A percentile compares a stretch with the other conserved stretches of the same genome.
Conservation (phyloP, 2,113 vertebrate species). For the Dendrocopos noguchii region DNA sequence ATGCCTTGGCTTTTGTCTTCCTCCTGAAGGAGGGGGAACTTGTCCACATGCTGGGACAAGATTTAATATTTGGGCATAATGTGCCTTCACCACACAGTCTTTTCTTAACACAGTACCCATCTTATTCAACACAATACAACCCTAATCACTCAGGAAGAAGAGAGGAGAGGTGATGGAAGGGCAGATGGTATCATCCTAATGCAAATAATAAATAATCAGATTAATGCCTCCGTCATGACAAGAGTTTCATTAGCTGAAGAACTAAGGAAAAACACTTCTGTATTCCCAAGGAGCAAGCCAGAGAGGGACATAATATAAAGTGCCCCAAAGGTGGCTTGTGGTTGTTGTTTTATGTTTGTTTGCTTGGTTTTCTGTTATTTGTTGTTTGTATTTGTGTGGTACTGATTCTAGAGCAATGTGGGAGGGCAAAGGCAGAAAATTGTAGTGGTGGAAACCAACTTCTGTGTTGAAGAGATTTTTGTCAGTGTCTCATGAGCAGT, state of each 20-base stretch:
- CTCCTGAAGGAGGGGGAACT: too few relatives aligned
- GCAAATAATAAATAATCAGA: slow-evolving; percentile 64
- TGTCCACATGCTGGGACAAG: too few relatives aligned
- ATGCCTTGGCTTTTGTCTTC: too few relatives aligned
- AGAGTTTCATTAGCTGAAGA: slow-evolving; percentile 49
- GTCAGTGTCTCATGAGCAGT: background rate
- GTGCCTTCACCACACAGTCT: too few relatives aligned
- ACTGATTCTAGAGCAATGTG: background rate
- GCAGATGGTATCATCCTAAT: slow-evolving; percentile 54
- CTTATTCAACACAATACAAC: background rate
- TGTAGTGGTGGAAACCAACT: background rate
- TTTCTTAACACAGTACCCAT: background rate
- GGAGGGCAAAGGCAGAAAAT: background rate
- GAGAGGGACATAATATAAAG: background rate
- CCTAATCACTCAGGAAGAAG: background rate
- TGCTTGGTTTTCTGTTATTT: fast-evolving
- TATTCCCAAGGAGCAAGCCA: background rate
- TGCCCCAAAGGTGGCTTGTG: background rate
- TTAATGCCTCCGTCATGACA: slow-evolving; percentile 42
- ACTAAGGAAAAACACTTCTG: slow-evolving; percentile 18
- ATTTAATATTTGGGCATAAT: too few relatives aligned
- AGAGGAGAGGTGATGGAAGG: background rate
- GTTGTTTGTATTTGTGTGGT: background rate
- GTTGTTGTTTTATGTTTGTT: background rate
- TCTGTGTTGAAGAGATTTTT: slow-evolving; percentile 17